Evolutionary conservation across 2,888 invertebrate species (phyloP).

Genomic region (Lasioglossum villosulum): DNA sequence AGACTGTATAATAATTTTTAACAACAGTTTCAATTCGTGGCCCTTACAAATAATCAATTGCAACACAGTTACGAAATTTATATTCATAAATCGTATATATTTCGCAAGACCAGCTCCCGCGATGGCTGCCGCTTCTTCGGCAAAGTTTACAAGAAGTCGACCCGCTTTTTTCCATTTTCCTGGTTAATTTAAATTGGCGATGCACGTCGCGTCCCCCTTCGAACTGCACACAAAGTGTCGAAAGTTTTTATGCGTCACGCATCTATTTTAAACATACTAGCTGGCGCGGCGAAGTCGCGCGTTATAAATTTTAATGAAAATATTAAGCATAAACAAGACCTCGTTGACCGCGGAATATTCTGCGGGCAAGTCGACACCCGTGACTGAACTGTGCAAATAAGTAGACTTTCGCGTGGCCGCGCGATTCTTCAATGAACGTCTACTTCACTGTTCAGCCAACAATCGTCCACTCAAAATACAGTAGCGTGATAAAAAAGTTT

Average conservation of each 20-base stretch:
- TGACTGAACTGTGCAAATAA: not conserved
- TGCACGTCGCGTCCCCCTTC: slow-evolving; percentile 39
- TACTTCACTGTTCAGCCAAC: not conserved
- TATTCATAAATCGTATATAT: slow-evolving; percentile 45
- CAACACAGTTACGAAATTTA: not conserved
- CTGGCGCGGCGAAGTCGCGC: not conserved
- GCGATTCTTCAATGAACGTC: not conserved
- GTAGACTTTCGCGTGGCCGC: not conserved
- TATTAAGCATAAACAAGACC: slow-evolving; percentile 36
- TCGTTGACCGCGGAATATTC: not conserved
- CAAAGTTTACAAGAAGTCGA: slow-evolving; percentile 25
- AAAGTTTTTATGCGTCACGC: slow-evolving; percentile 57
- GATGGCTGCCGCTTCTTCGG: not conserved
- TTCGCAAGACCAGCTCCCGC: not conserved
- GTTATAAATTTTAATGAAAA: slow-evolving; percentile 56
- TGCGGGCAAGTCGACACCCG: not conserved
- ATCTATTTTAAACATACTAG: slow-evolving; percentile 40
- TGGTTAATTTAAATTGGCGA: slow-evolving; percentile 53
- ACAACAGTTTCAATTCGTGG: too few relatives aligned
- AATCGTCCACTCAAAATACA: not conserved
- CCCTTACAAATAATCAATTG: not conserved
- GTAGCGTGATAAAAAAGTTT: not conserved
- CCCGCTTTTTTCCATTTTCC: slow-evolving; percentile 36
- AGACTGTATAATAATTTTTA: too few relatives aligned
- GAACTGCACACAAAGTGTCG: slow-evolving; percentile 48